phyloP scores from a whole-genome alignment of 2,113 vertebrate genomes.

The Ciconia stormi region DNA sequence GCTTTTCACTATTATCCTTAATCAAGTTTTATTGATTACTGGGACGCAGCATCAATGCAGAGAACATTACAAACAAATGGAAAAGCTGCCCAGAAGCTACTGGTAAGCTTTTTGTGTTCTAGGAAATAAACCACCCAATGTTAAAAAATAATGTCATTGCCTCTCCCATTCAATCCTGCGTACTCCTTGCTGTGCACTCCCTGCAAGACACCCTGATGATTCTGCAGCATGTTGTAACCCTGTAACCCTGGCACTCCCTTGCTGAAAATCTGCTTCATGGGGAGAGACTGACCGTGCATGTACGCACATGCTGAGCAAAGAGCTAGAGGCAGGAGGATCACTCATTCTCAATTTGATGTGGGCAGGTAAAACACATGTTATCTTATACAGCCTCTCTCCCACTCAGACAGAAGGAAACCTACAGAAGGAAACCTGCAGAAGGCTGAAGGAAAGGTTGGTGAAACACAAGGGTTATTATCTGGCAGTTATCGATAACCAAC shows the following conservation, averaged over 20 bases:
- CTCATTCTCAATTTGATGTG: neutral
- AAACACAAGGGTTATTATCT: neutral
- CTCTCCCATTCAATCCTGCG: neutral
- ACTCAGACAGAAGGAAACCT: neutral
- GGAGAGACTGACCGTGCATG: rapidly evolving
- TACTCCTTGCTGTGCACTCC: neutral
- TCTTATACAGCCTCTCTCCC: neutral
- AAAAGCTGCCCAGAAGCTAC: conserved; percentile 34
- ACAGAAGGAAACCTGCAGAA: neutral
- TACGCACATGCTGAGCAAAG: neutral
- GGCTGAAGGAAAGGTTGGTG: neutral
- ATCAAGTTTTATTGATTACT: conserved; percentile 41
- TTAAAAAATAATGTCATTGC: neutral
- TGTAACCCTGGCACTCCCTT: neutral
- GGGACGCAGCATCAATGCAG: neutral
- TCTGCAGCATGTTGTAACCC: rapidly evolving
- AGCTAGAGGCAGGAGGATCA: neutral
- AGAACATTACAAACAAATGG: conserved; percentile 7
- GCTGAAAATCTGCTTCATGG: neutral
- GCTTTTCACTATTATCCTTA: conserved; percentile 28
- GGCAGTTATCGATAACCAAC: neutral
- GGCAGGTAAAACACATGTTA: neutral
- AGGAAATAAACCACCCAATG: neutral
- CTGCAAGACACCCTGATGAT: neutral
- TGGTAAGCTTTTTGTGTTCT: neutral